Conservation (phyloP, 2,888 invertebrate genomes). For the Allacma fusca region DNA sequence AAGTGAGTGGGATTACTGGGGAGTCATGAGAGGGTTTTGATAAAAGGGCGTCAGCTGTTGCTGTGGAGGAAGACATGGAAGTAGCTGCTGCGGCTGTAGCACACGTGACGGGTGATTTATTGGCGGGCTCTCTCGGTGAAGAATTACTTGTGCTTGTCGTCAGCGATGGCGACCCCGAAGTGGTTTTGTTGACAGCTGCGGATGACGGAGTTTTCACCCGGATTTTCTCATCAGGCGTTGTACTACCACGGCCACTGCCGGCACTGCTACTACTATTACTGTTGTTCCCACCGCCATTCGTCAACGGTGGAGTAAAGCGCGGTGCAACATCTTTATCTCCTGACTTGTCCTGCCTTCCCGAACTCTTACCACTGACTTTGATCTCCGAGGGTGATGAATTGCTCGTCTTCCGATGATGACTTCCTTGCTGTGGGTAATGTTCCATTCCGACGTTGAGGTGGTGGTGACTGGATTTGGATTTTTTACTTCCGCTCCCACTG, state of each 20-base stretch:
- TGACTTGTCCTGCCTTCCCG: neutral
- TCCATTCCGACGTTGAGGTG: slow-evolving; percentile 39
- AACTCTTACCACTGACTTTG: slow-evolving; percentile 30
- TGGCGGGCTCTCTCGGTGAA: slow-evolving; percentile 35
- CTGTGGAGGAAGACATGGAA: slow-evolving; percentile 43
- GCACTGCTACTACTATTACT: slow-evolving; percentile 25
- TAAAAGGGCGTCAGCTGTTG: slow-evolving; percentile 54
- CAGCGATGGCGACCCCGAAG: slow-evolving; percentile 41
- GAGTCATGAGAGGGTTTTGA: slow-evolving; percentile 50
- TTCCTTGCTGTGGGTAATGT: slow-evolving; percentile 17
- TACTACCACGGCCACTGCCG: slow-evolving; percentile 38
- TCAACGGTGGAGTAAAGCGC: slow-evolving; percentile 32
- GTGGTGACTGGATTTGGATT: slow-evolving; percentile 40
- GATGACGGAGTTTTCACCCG: slow-evolving; percentile 44
- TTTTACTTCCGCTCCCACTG: slow-evolving; percentile 20
- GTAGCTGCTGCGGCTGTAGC: neutral
- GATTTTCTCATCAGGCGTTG: slow-evolving; percentile 34
- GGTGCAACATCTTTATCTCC: slow-evolving; percentile 10
- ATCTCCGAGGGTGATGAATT: slow-evolving; percentile 22
- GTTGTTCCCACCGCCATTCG: slow-evolving; percentile 27
- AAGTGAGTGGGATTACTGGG: slow-evolving; percentile 42
- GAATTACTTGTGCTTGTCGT: slow-evolving; percentile 27
- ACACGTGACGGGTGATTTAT: slow-evolving; percentile 52
- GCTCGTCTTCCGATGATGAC: slow-evolving; percentile 32
- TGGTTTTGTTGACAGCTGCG: slow-evolving; percentile 50